Base-by-base conservation (phyloP, 64 coral and sea anemone species). In the Porites australiensis region DNA sequence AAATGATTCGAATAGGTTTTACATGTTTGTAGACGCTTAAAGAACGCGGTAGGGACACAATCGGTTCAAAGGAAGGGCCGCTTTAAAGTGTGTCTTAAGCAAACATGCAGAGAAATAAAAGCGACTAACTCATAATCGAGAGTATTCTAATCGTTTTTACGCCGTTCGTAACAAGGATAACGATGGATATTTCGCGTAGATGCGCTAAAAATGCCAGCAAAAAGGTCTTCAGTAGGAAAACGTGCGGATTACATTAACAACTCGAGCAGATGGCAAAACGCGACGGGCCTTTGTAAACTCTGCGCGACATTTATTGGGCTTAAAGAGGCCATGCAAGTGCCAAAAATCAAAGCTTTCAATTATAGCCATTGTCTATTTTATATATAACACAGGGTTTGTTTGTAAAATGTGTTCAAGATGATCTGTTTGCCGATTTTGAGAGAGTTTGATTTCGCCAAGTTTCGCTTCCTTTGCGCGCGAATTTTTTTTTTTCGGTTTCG, bases 261-360 rank as follows among this genome's bases (percentile, higher is more conserved):
- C 59, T 59, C 44, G 37, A 76, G 87, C 87, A 90, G 68, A 72
- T 78, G 65, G 69, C 67, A 59, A 89, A 68, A 83, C 74, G 82
- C 79, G 45, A 88, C 69, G 63, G 77, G 86, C 82, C 18, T 88
- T 94, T 94, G 87, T 94, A 74, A 91, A 88, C 22, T 68, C 23
- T 21, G 65, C 74, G 73, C 73, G 77, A 64, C 93, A 95, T 95
- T 95, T 92, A 95, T 91, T 92, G 60, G 75, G 89, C 89, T 95
- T 91, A 90, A 94, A 94, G 95, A 88, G 86, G 91, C 95, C 86
- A 83, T 86, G 88, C 90, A 82, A 60, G 79, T 81, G 93, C 88
- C 87, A 89, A 88, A 97, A 94, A 77, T 94, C 88, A 82, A 98
- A 98, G 87, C 79, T 86, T 93, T 87, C 95, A 98, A 98, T 98